Base-by-base conservation (phyloP, 2,888 invertebrate species). In the Catocala fraxini region DNA sequence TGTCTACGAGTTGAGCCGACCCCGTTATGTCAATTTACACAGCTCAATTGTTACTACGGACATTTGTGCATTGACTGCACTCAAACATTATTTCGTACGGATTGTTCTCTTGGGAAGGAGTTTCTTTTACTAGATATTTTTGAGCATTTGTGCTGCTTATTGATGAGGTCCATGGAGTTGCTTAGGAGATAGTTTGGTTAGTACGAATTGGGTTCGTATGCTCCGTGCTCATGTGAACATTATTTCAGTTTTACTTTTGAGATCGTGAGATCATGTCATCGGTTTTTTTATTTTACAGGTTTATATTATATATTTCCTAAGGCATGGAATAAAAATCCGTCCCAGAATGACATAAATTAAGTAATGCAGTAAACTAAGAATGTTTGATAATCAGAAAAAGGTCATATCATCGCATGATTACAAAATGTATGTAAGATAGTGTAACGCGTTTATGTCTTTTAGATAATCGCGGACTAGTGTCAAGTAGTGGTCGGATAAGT, bases 1-100 rank as follows among this genome's bases (percentile, higher is more conserved):
- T 86, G 83, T 81, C 82, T 78, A 74, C 80, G 80, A 83, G 80
- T 75, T 81, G 75, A 78, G 73, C 80, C 82, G 83, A 83, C 84
- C 82, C 87, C 84, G 84, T 86, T 84, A 82, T 86, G 70, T 68
- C 73, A 73, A 78, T 75, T 78, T 78, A 73, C 78, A 68, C 59
- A 77, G 61, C 65, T 59, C 51, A 68, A 58, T 65, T 56, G 55
- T 65, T 68, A 51, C 59, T 61, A 51, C 6, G 74, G 75, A 73
- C 77, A 72, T 77, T 79, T 77, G 61, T 63, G 61, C 54, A 56
- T 52, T 51, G 54, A 49, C 48, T 35, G 47, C 53, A 48, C 35
- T 39, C 35, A 12, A 3, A 33, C 33, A 10, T 46, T 47, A 43
- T 49, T 35, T 46, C 9, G 33, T 25, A 15, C 10, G 10, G 25